Evolutionary conservation across 1,140 invertebrate species (phyloP), one percentile per base, ranked within the genome.

Genomic region (Papilio helenus): DNA sequence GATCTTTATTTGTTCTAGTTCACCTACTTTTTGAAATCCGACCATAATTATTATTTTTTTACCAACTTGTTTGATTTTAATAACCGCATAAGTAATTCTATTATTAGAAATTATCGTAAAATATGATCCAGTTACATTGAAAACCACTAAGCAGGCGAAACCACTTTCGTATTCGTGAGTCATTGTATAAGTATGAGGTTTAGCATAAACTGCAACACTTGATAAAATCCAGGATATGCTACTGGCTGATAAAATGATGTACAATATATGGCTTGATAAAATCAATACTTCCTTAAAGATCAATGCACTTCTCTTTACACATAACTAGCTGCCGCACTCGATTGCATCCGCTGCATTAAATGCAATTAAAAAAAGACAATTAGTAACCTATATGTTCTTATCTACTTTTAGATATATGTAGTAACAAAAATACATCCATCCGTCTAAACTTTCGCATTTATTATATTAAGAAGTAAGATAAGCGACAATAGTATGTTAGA

Each of bases 141-240:
- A 29, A 34, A 34, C 5, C 26, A 12, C 12, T 68, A 68, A 29
- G 23, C 58, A 26, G 23, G 18, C 58, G 23, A 16, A 68, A 29
- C 61, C 61, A 68, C 61, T 68, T 68, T 68, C 26, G 61, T 68
- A 68, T 2, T 14, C 10, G 61, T 68, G 61, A 68, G 61, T 68
- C 61, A 68, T 16, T 68, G 61, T 29, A 29, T 14, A 16, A 68
- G 26, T 68, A 68, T 29, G 61, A 34, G 61, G 26, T 68, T 68
- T 68, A 14, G 61, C 12, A 29, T 14, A 29, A 61, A 26, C 58
- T 29, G 23, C 61, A 68, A 68, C 26, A 68, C 26, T 68, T 68
- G 61, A 68, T 68, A 68, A 68, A 68, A 68, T 26, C 61, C 61
- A 68, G 61, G 26, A 68, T 29, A 29, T 29, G 61, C 58, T 12